Conservation (phyloP, 2,797 vertebrate species). For the Tragelaphus oryx region DNA sequence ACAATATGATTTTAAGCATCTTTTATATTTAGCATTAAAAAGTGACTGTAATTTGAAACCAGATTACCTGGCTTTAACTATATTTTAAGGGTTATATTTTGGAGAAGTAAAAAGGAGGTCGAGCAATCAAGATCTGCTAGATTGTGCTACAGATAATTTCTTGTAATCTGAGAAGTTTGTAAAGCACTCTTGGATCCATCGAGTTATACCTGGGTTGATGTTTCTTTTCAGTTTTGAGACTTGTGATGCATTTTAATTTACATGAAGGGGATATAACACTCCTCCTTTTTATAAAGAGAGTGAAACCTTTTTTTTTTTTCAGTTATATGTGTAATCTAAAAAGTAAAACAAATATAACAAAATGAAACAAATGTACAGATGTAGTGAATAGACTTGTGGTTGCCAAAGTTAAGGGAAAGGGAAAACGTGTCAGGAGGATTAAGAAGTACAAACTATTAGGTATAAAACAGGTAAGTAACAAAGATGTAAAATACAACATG, state of each 20-base stretch:
- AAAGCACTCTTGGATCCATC: background rate
- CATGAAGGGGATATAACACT: background rate
- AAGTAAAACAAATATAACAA: background rate
- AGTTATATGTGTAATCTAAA: background rate
- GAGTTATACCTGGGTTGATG: background rate
- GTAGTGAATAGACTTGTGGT: background rate
- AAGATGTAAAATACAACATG: background rate
- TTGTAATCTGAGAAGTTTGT: background rate
- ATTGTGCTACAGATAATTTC: background rate
- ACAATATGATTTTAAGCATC: background rate
- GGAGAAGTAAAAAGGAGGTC: background rate
- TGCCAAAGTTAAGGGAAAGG: background rate
- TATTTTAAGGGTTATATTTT: background rate
- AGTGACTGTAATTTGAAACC: conserved; percentile 2
- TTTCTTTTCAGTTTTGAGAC: background rate
- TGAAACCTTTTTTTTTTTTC: background rate
- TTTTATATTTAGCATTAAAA: conserved; percentile 13
- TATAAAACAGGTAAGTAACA: background rate
- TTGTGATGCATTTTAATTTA: background rate
- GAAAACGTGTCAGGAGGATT: background rate
- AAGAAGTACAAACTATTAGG: background rate
- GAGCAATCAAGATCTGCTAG: background rate
- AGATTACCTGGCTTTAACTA: background rate
- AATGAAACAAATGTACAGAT: background rate
- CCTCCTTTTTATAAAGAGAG: background rate